phyloP scores from a whole-genome alignment of 2,113 vertebrate genomes.

The Hippopotamus amphibius region DNA sequence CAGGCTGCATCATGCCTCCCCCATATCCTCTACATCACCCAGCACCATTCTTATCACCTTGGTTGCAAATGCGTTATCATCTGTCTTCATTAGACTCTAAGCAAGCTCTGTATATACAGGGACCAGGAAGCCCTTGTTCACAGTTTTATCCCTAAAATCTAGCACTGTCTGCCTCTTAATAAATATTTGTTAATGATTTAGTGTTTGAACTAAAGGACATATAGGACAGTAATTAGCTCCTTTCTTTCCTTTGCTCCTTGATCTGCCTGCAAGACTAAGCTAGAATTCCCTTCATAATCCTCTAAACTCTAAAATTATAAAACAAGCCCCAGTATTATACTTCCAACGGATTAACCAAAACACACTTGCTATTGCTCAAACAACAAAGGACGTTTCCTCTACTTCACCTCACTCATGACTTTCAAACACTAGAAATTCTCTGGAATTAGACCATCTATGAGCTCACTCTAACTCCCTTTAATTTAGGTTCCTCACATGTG shows the following conservation, averaged over 20 bases:
- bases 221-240: background rate
- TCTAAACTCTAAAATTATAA: background rate
- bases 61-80: background rate
- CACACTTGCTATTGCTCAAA: background rate
- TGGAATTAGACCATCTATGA: background rate
- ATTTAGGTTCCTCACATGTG: background rate
- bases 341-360: background rate
- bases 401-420: background rate
- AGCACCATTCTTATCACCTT: background rate
- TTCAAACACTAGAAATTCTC: background rate
- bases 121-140: background rate
- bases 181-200: background rate
- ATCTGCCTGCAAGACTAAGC: background rate
- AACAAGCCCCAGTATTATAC: background rate
- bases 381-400: background rate
- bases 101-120: background rate
- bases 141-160: background rate
- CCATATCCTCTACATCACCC: background rate
- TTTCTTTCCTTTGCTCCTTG: conserved; percentile 1
- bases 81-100: background rate
- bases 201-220: background rate
- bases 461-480: background rate
- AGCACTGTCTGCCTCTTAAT: background rate
- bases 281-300: background rate
- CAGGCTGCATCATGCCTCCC: background rate